Percentiles rank a stretch among this genome's conserved stretches.
These are phyloP conservation scores for Equus quagga DNA, from an alignment of 2,113 vertebrate species.

Conservation along the genomic window DNA sequence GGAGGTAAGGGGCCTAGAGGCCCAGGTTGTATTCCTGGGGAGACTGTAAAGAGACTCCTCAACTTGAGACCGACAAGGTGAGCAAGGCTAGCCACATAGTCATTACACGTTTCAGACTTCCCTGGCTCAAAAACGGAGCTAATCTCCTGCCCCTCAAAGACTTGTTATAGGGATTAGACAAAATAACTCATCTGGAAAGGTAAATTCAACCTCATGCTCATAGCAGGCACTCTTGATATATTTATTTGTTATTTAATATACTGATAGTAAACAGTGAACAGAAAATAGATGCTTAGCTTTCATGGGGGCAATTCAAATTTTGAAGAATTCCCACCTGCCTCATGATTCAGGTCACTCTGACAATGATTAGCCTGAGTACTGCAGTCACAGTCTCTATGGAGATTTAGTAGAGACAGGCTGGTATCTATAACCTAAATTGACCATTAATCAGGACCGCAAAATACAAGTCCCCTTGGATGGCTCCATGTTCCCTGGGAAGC, in stretches of 20 bases:
- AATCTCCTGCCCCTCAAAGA: not conserved
- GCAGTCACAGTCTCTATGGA: not conserved
- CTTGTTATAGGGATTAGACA: not conserved
- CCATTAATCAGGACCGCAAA: not conserved
- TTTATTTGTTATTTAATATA: constrained; percentile 1
- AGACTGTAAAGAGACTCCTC: not conserved
- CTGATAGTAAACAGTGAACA: not conserved
- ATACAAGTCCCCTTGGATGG: not conserved
- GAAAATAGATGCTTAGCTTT: not conserved
- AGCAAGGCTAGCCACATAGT: not conserved
- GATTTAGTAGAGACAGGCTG: not conserved
- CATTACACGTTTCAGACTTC: not conserved
- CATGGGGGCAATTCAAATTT: not conserved
- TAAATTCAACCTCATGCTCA: not conserved
- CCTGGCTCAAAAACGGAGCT: not conserved
- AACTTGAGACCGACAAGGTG: not conserved
- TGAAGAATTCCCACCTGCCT: not conserved
- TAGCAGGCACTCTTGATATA: not conserved
- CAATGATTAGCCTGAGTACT: not conserved
- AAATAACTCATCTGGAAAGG: not conserved
- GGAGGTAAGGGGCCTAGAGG: not conserved
- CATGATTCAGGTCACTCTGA: not conserved
- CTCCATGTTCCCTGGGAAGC: not conserved
- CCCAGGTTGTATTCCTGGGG: not conserved
- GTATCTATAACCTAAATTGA: not conserved